A percentile compares a stretch with the other conserved stretches of the same genome.
phyloP scores from a whole-genome alignment of 1,140 invertebrate genomes.

The Rhopalosiphum maidis region DNA sequence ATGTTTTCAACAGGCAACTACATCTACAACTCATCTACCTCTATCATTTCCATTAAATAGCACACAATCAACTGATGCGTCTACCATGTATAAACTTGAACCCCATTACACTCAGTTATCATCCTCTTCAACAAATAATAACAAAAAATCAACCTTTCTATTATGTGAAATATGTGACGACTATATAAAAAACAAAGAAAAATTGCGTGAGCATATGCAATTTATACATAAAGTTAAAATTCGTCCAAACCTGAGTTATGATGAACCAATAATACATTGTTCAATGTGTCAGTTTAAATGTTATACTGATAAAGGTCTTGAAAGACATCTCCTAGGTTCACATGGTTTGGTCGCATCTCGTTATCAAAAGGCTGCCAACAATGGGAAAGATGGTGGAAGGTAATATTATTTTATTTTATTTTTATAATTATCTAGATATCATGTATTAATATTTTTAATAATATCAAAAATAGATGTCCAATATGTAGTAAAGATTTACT shows the following conservation, averaged over 20 bases:
- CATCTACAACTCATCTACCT: slow-evolving; percentile 88
- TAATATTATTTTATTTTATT: slow-evolving; percentile 65
- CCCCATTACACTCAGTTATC: slow-evolving; percentile 85
- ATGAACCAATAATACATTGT: slow-evolving; percentile 91
- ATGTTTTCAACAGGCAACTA: slow-evolving; percentile 78
- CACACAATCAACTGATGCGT: neutral
- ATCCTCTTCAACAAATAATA: slow-evolving; percentile 76
- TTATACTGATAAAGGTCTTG: slow-evolving; percentile 83
- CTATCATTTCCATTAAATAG: slow-evolving; percentile 60
- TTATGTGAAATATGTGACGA: slow-evolving; percentile 96
- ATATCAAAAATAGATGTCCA: slow-evolving; percentile 35
- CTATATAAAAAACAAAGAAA: slow-evolving; percentile 92
- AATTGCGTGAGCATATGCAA: slow-evolving; percentile 92
- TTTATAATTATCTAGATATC: neutral
- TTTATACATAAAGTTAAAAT: slow-evolving; percentile 97
- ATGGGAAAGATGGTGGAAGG: slow-evolving; percentile 89
- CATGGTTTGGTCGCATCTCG: slow-evolving; percentile 95
- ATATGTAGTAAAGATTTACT: slow-evolving; percentile 72
- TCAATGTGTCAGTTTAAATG: slow-evolving; percentile 93
- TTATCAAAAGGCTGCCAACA: slow-evolving; percentile 94
- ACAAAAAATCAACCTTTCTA: slow-evolving; percentile 81
- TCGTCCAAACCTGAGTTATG: slow-evolving; percentile 95
- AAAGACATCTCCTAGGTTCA: slow-evolving; percentile 89
- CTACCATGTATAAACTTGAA: slow-evolving; percentile 23
- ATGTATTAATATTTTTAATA: neutral